Percentiles rank a stretch among this genome's conserved stretches.
phyloP scores from a whole-genome alignment of 2,113 vertebrate species.

The Aptenodytes patagonicus region DNA sequence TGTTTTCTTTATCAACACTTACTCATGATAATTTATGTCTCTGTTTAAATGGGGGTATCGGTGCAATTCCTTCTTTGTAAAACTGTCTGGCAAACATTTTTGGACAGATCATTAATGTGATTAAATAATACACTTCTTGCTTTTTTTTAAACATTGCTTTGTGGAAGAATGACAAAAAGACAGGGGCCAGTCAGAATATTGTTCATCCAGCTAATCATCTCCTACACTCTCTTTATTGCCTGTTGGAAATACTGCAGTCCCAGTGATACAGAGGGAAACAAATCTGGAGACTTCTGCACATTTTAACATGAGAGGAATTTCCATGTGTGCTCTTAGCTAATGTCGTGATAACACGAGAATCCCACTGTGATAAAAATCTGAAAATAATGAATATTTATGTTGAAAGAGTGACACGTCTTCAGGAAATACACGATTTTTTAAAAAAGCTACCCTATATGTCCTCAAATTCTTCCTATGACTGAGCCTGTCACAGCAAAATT shows the following conservation, averaged over 20 bases:
- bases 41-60: background rate
- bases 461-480: background rate
- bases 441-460: background rate
- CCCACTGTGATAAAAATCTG: background rate
- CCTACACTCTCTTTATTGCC: background rate
- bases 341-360: background rate
- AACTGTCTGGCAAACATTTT: background rate
- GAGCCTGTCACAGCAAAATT: background rate
- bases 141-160: background rate
- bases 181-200: background rate
- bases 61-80: background rate
- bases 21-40: background rate
- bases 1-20: background rate
- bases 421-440: background rate
- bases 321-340: background rate
- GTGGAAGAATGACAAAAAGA: background rate
- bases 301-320: background rate
- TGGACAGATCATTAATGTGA: background rate
- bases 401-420: background rate
- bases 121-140: background rate
- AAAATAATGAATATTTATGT: background rate
- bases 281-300: background rate
- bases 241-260: background rate
- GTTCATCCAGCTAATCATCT: background rate
- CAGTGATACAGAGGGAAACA: background rate